A percentile compares a stretch with the other conserved stretches of the same genome.
Evolutionary conservation across 2,797 vertebrate genomes (phyloP).

Genomic region (Rallus crepitans): DNA sequence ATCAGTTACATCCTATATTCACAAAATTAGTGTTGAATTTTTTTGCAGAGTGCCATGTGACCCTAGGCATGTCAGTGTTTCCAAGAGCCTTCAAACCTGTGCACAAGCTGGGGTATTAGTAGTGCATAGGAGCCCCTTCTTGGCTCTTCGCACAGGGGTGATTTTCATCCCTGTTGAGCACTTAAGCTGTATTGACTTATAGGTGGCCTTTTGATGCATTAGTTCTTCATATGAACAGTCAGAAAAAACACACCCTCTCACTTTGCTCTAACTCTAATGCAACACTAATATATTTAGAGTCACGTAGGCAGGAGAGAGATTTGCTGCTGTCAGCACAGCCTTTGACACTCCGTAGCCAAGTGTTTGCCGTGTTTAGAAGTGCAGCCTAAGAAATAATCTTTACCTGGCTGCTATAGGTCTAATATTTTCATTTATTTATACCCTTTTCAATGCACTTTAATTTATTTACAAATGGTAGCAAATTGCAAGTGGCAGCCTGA

Average conservation of each 20-base stretch:
- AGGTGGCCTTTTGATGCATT: background rate
- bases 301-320: conserved; percentile 44
- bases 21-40: background rate
- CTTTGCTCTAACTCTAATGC: background rate
- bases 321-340: conserved; percentile 60
- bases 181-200: background rate
- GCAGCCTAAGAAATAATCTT: conserved; percentile 50
- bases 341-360: conserved; percentile 25
- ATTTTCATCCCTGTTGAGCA: background rate
- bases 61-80: background rate
- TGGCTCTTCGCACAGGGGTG: background rate
- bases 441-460: conserved; percentile 20
- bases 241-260: background rate
- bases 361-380: conserved; percentile 29
- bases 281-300: conserved; percentile 29
- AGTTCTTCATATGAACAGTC: background rate
- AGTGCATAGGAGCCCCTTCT: background rate
- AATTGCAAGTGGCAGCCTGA: conserved; percentile 41
- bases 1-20: background rate
- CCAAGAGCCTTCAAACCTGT: background rate
- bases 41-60: background rate
- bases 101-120: background rate
- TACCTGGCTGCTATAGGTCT: conserved; percentile 41
- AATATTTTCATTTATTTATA: conserved; percentile 57
- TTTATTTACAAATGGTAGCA: conserved; percentile 48